A percentile compares a stretch with the other conserved stretches of the same genome.
Conservation (phyloP, 2,797 vertebrate species). For the Gila robusta region DNA sequence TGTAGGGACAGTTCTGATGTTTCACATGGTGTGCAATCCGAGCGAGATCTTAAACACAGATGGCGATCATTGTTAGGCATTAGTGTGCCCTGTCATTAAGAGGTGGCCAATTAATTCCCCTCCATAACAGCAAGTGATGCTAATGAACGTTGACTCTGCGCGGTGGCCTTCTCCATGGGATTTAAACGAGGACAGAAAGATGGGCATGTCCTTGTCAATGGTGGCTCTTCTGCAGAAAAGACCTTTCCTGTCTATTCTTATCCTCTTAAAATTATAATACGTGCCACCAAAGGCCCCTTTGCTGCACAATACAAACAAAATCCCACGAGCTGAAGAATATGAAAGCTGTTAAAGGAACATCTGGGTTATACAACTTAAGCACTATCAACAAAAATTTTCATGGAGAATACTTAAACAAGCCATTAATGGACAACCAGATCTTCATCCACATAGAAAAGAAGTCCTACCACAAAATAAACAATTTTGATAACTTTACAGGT, state of each 20-base stretch:
- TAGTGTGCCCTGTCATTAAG: slow-evolving; percentile 76
- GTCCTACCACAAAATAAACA: background rate
- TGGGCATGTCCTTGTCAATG: slow-evolving; percentile 81
- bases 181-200: slow-evolving; percentile 78
- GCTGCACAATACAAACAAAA: slow-evolving; percentile 33
- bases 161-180: slow-evolving; percentile 73
- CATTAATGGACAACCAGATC: background rate
- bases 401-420: background rate
- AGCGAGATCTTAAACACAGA: slow-evolving; percentile 68
- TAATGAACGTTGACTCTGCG: slow-evolving; percentile 76
- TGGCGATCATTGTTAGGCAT: slow-evolving; percentile 72
- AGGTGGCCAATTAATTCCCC: slow-evolving; percentile 82
- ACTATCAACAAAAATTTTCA: background rate
- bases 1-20: slow-evolving; percentile 37
- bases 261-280: slow-evolving; percentile 42
- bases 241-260: slow-evolving; percentile 60
- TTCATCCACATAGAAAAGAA: background rate
- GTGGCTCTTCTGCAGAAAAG: slow-evolving; percentile 62
- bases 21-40: slow-evolving; percentile 22
- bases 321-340: background rate
- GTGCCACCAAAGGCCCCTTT: slow-evolving; percentile 38
- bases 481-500: background rate
- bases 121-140: slow-evolving; percentile 75
- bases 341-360: background rate
- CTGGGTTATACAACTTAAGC: background rate